A percentile compares a stretch with the other conserved stretches of the same genome.
phyloP scores from a whole-genome alignment of 1,140 invertebrate species.

The Drosophila obscura region DNA sequence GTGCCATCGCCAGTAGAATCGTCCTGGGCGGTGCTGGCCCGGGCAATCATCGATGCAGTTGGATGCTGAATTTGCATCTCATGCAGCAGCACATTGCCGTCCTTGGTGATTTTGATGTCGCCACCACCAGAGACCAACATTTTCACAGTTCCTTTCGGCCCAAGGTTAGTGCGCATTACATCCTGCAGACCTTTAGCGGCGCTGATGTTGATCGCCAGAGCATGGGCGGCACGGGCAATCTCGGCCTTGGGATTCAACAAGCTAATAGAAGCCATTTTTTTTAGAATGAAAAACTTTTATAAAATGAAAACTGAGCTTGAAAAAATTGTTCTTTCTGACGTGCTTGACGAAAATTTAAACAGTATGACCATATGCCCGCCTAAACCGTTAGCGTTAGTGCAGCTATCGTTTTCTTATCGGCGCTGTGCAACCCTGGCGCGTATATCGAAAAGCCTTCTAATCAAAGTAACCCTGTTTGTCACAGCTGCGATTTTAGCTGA shows the following conservation, averaged over 20 bases:
- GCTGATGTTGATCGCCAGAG: constrained; percentile 98
- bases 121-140: constrained; percentile 99
- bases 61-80: constrained; percentile 99
- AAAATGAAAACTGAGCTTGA: too few relatives aligned
- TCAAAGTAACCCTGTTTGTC: constrained; percentile 43
- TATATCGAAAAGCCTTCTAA: constrained; percentile 16
- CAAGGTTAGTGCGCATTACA: constrained; percentile 98
- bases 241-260: constrained; percentile 99
- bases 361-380: background rate
- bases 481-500: constrained; percentile 66
- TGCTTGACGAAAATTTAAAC: background rate
- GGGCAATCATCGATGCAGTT: constrained; percentile 98
- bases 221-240: constrained; percentile 96
- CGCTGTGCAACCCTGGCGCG: constrained; percentile 7
- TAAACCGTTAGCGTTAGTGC: constrained; percentile 13
- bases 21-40: constrained; percentile 99
- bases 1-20: constrained; percentile 99
- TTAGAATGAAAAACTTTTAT: too few relatives aligned
- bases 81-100: constrained; percentile 98
- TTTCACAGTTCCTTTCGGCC: constrained; percentile 99
- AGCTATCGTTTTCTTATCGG: background rate
- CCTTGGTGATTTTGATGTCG: constrained; percentile 99
- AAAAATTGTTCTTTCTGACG: too few relatives aligned
- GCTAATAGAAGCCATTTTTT: constrained; percentile 96
- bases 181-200: constrained; percentile 99